Conservation (phyloP, 2,113 vertebrate species). For the Cebidichthys violaceus region DNA sequence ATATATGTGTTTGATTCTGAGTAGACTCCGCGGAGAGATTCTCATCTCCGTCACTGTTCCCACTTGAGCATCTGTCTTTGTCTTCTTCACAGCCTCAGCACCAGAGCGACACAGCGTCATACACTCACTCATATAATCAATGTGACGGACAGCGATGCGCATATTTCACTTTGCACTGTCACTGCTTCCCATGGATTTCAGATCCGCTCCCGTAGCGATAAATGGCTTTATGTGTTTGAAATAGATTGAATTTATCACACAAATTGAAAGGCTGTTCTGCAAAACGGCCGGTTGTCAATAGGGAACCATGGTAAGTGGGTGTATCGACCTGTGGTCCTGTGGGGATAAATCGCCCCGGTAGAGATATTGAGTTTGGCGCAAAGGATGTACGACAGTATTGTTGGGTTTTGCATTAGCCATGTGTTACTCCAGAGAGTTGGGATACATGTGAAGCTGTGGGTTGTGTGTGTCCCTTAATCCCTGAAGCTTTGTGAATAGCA, state of each 20-base stretch:
- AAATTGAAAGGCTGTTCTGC: constrained; percentile 43
- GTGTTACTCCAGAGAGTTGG: constrained; percentile 21
- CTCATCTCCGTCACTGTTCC: constrained; percentile 24
- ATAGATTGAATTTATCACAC: constrained; percentile 40
- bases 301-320: constrained; percentile 14
- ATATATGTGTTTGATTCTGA: constrained; percentile 31
- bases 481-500: constrained; percentile 26
- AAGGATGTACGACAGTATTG: constrained; percentile 21
- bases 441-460: constrained; percentile 30
- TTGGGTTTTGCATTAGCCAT: constrained; percentile 13
- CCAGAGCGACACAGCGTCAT: constrained; percentile 1
- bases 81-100: constrained; percentile 31
- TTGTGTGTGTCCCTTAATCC: neutral
- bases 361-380: constrained; percentile 44
- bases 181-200: neutral
- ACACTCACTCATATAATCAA: constrained; percentile 2
- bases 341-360: constrained; percentile 24
- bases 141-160: neutral
- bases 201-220: neutral
- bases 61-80: constrained; percentile 30
- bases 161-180: constrained; percentile 22
- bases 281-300: constrained; percentile 47
- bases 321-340: constrained; percentile 52
- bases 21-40: constrained; percentile 31
- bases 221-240: constrained; percentile 19